Evolutionary conservation across 2,888 invertebrate genomes (phyloP), one percentile per base, ranked within the genome.

Genomic region (Pimpla rufipes): DNA sequence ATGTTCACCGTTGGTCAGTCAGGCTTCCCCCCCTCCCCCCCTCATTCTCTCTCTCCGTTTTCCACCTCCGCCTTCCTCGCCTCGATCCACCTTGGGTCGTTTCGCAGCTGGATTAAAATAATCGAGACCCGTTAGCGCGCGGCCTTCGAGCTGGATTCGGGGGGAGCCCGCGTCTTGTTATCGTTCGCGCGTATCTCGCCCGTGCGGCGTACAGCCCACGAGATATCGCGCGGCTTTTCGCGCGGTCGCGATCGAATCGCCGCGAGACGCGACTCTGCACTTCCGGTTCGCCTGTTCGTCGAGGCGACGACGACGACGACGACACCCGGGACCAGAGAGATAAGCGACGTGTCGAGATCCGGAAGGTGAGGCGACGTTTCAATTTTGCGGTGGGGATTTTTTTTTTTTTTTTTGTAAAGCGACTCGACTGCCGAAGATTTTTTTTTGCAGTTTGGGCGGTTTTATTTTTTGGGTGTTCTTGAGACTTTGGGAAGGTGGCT

Each of bases 71-170:
- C 62, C 62, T 77, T 57, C 62, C 37, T 52, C 77, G 64, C 71
- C 50, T 13, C 80, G 62, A 64, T 81, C n/a, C 52, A 71, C 55
- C 66, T 79, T 0, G 35, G 29, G 55, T 59, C 86, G 86, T 87
- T 89, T 88, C 85, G 86, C 88, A 88, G 88, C 85, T 87, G 90
- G 88, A 90, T 89, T 88, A 87, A 89, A 91, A 91, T 90, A 89
- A 91, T 91, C 89, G 88, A 83, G 85, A 86, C 85, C 88, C 88
- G 88, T 91, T 90, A 89, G 87, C 88, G 84, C 64, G 71, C n/a
- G n/a, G n/a, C n/a, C n/a, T n/a, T n/a, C n/a, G n/a, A n/a, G n/a
- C n/a, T n/a, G n/a, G n/a, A n/a, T n/a, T n/a, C n/a, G n/a, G n/a
- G n/a, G n/a, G n/a, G n/a, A n/a, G 62, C 66, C 68, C 16, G 71